Evolutionary conservation across 2,113 vertebrate species (phyloP).

Genomic region (Charina bottae): DNA sequence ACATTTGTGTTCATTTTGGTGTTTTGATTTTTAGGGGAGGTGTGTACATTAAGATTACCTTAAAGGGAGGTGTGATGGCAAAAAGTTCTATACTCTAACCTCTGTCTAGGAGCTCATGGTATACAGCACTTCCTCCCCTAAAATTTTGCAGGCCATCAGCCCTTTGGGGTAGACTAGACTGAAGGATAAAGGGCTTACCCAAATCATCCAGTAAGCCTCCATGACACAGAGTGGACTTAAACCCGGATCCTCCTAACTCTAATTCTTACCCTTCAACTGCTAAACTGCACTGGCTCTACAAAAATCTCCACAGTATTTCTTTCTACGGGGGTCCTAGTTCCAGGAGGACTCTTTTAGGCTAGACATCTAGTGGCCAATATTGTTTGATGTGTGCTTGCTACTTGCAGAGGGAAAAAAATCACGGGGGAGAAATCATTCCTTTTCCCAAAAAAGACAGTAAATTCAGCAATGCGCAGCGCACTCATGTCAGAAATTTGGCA

Average conservation of each 20-base stretch:
- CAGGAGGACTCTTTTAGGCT: not conserved
- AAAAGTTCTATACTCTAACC: not conserved
- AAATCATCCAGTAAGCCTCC: not conserved
- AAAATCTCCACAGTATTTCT: not conserved
- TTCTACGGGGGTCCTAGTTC: not conserved
- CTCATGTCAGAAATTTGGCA: not conserved
- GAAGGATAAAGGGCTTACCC: not conserved
- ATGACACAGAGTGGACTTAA: not conserved
- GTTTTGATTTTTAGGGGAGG: not conserved
- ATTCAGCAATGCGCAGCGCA: not conserved
- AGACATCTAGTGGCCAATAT: not conserved
- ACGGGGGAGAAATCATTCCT: not conserved
- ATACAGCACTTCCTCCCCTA: not conserved
- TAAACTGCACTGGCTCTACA: not conserved
- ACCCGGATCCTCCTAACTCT: not conserved
- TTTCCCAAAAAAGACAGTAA: not conserved
- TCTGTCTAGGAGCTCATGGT: not conserved
- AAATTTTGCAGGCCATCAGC: not conserved
- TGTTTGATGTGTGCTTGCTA: not conserved
- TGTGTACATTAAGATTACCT: not conserved
- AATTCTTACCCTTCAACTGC: not conserved
- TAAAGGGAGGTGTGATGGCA: not conserved
- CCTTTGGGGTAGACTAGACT: not conserved
- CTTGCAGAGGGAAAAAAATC: not conserved
- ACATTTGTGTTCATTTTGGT: not conserved